Percentiles rank a stretch among this genome's conserved stretches.
Evolutionary conservation across 1,140 invertebrate genomes (phyloP).

Genomic region (Cherax quadricarinatus): DNA sequence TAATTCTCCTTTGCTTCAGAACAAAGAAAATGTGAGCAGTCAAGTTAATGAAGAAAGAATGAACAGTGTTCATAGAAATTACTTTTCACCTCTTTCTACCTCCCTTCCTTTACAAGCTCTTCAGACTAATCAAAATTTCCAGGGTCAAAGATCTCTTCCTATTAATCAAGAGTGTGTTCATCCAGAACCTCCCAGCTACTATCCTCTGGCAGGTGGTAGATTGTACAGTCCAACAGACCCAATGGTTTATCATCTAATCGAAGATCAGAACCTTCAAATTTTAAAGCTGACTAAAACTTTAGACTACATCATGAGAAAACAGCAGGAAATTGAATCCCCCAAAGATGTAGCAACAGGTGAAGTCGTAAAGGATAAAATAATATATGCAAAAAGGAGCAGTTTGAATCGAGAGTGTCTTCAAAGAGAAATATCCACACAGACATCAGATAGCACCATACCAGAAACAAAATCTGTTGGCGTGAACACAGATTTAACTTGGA

Average conservation of each 20-base stretch:
- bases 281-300: slow-evolving; percentile 17
- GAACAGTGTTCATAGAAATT: neutral
- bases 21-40: neutral
- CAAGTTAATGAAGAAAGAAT: neutral
- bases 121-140: neutral
- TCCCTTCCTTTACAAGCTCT: neutral
- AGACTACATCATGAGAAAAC: slow-evolving; percentile 24
- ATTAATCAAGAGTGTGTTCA: neutral
- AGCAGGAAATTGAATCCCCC: neutral
- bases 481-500: slow-evolving; percentile 55
- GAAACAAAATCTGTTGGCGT: slow-evolving; percentile 5
- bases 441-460: neutral
- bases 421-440: slow-evolving; percentile 24
- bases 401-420: neutral
- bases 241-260: slow-evolving; percentile 36
- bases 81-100: neutral
- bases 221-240: neutral
- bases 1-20: neutral
- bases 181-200: neutral
- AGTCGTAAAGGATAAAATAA: neutral
- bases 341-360: neutral
- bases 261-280: slow-evolving; percentile 44
- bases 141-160: neutral
- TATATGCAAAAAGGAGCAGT: neutral
- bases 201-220: too few relatives aligned